Percentiles rank a stretch among this genome's conserved stretches.
Evolutionary conservation across 64 coral and sea anemone genomes (phyloP).

Genomic region (Stichodactyla helianthus): DNA sequence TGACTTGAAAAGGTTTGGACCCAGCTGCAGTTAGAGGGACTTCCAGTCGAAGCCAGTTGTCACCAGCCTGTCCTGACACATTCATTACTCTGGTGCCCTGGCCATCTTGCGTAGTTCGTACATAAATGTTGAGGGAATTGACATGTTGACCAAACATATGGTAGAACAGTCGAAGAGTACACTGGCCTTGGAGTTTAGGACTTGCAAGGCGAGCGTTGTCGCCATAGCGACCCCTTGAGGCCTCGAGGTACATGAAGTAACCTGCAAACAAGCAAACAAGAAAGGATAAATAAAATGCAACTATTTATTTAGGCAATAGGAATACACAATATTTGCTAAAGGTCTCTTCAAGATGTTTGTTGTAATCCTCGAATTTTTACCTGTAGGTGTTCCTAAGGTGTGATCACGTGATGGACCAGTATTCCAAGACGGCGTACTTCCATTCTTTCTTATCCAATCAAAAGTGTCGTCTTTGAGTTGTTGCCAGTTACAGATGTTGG

Average conservation of each 20-base stretch:
- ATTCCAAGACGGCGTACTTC: constrained; percentile 61
- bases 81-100: constrained; percentile 41
- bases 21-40: constrained; percentile 27
- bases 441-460: constrained; percentile 79
- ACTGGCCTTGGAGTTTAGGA: constrained; percentile 56
- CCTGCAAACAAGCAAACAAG: constrained; percentile 41
- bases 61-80: constrained; percentile 65
- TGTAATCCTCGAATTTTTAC: constrained; percentile 12
- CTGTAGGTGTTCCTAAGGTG: constrained; percentile 62
- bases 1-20: constrained; percentile 65
- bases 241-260: constrained; percentile 88
- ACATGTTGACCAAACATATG: constrained; percentile 88
- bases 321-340: no score
- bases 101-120: constrained; percentile 58
- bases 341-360: no score
- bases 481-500: constrained; percentile 52
- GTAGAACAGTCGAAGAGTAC: constrained; percentile 82
- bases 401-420: constrained; percentile 89
- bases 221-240: constrained; percentile 52
- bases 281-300: no score
- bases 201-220: constrained; percentile 81
- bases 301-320: no score
- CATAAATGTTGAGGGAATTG: constrained; percentile 70
- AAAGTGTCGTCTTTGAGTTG: constrained; percentile 66
- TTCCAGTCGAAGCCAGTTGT: constrained; percentile 63